phyloP scores from a whole-genome alignment of 2,888 invertebrate genomes.

The Oscheius sp. region DNA sequence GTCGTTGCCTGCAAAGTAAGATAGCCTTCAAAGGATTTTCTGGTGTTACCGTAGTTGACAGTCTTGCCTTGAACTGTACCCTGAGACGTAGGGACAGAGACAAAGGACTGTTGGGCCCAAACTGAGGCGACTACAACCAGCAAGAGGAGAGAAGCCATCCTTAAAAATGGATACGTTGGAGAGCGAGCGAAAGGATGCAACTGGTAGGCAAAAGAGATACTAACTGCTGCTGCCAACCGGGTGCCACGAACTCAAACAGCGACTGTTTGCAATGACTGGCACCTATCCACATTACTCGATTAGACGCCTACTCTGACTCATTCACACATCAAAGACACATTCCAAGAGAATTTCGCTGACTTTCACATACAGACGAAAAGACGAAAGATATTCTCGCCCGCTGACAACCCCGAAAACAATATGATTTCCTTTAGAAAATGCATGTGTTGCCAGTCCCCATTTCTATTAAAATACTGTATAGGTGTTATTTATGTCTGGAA shows the following conservation, averaged over 20 bases:
- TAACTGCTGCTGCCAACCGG: slow-evolving; percentile 25
- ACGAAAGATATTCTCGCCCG: too few relatives aligned
- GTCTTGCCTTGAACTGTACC: slow-evolving; percentile 51
- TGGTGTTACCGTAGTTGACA: slow-evolving; percentile 50
- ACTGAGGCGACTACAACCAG: neutral
- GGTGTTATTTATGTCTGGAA: too few relatives aligned
- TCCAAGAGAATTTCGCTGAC: too few relatives aligned
- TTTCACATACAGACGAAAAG: too few relatives aligned
- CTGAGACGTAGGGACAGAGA: slow-evolving; percentile 49
- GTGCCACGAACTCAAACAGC: slow-evolving; percentile 31
- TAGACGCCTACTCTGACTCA: neutral
- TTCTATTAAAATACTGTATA: too few relatives aligned
- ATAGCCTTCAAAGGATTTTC: slow-evolving; percentile 17
- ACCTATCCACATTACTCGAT: neutral
- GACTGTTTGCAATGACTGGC: slow-evolving; percentile 31
- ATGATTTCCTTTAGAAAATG: too few relatives aligned
- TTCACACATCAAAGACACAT: too few relatives aligned
- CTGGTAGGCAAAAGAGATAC: neutral
- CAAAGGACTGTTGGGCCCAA: slow-evolving; percentile 12
- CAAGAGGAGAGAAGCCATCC: slow-evolving; percentile 12
- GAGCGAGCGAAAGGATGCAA: neutral
- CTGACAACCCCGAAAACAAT: too few relatives aligned
- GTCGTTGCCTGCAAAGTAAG: slow-evolving; percentile 45
- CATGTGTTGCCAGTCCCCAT: too few relatives aligned
- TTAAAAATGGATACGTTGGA: neutral